These are phyloP conservation scores for Liparis tanakae DNA, from an alignment of 2,797 vertebrate species.

Conservation along the genomic window DNA sequence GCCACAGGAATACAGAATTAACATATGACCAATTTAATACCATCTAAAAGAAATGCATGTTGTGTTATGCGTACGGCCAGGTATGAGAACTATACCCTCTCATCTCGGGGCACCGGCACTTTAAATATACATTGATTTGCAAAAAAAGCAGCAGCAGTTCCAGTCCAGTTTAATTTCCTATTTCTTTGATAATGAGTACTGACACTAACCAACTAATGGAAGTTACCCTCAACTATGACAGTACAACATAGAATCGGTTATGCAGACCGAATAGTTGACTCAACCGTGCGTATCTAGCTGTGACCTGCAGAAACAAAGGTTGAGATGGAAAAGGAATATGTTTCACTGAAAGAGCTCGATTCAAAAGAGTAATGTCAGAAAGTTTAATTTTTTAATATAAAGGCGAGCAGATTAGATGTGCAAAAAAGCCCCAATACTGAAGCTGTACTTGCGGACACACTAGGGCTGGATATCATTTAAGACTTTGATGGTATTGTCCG, in stretches of 20 bases:
- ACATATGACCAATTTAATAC: conserved; percentile 28
- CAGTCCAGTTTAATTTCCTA: not conserved
- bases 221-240: conserved; percentile 5
- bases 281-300: not conserved
- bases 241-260: conserved; percentile 8
- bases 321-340: not conserved
- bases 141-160: not conserved
- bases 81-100: not conserved
- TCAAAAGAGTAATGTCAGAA: not conserved
- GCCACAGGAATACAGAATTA: conserved; percentile 25
- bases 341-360: not conserved
- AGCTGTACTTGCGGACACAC: not conserved
- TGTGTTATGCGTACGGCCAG: conserved; percentile 14
- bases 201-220: not conserved
- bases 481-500: too few species aligned
- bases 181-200: conserved; percentile 10
- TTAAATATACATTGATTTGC: not conserved
- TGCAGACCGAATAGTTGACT: not conserved
- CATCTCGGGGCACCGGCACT: not conserved
- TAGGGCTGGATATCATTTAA: too few species aligned
- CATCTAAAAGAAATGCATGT: conserved; percentile 6
- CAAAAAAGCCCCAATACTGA: not conserved
- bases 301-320: not conserved
- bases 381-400: not conserved
- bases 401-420: not conserved